These are phyloP conservation scores for Sebastiscus albofasciatus DNA, from an alignment of 2,797 vertebrate genomes.

Conservation along the genomic window DNA sequence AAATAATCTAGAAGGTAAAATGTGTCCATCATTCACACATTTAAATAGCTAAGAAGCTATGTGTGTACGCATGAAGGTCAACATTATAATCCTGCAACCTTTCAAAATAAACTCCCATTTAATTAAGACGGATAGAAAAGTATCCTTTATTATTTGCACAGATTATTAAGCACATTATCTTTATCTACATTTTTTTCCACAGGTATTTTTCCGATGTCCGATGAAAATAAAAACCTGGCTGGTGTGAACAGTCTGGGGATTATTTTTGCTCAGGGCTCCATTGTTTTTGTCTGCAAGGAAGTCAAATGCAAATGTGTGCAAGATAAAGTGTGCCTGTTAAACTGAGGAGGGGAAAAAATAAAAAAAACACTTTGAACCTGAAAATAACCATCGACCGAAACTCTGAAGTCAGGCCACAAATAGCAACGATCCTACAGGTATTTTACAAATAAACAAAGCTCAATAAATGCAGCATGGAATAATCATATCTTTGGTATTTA, in stretches of 20 bases:
- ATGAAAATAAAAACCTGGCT: slow-evolving; percentile 6
- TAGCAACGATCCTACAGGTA: neutral
- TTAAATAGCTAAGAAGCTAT: neutral
- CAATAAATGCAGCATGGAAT: neutral
- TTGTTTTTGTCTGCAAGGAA: slow-evolving; percentile 37
- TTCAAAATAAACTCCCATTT: slow-evolving; percentile 20
- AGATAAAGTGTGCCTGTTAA: neutral
- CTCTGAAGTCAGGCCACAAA: neutral
- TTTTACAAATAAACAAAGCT: neutral
- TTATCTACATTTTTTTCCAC: slow-evolving; percentile 8
- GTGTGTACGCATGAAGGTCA: slow-evolving; percentile 30
- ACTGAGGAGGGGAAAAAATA: too few species aligned
- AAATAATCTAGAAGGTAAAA: neutral
- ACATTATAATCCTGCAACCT: neutral
- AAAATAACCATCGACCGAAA: neutral
- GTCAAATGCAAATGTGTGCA: slow-evolving; percentile 22
- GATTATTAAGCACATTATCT: slow-evolving; percentile 8
- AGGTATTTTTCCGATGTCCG: slow-evolving; percentile 10
- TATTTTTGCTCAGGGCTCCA: slow-evolving; percentile 14
- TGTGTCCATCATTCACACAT: neutral
- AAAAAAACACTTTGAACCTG: neutral
- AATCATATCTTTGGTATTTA: slow-evolving; percentile 29
- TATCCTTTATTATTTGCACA: slow-evolving; percentile 33
- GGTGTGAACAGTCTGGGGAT: neutral
- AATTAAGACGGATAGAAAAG: slow-evolving; percentile 12